Conservation (phyloP, 2,888 invertebrate genomes). For the Polylopha cassiicola region DNA sequence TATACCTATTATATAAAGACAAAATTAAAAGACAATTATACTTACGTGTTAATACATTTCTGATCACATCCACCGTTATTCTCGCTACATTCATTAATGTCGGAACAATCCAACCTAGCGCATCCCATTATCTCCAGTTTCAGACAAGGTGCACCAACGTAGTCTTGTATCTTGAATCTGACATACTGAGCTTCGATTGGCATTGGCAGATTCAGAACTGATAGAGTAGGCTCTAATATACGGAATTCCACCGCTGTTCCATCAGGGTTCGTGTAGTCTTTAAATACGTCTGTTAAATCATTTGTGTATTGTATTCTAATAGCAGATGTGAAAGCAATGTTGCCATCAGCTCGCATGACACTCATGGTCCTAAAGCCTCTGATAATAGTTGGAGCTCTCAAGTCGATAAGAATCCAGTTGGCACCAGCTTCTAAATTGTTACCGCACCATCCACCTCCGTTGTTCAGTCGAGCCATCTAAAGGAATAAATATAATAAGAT, state of each 20-base stretch:
- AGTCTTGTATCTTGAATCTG: constrained; percentile 91
- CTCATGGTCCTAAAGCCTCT: constrained; percentile 95
- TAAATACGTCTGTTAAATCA: constrained; percentile 91
- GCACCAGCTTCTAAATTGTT: constrained; percentile 89
- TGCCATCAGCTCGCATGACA: constrained; percentile 88
- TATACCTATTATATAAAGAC: no score
- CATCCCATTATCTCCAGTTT: constrained; percentile 96
- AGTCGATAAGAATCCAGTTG: constrained; percentile 92
- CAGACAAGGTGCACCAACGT: constrained; percentile 91
- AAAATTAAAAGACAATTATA: constrained; percentile 23
- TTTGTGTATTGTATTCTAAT: constrained; percentile 93
- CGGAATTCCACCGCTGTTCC: constrained; percentile 95
- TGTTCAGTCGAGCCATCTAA: constrained; percentile 89
- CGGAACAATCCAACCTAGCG: constrained; percentile 90
- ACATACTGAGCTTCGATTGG: constrained; percentile 94
- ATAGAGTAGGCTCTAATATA: constrained; percentile 92
- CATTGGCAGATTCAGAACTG: constrained; percentile 91
- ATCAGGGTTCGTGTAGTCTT: constrained; percentile 94
- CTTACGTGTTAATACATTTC: constrained; percentile 89
- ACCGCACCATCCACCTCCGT: constrained; percentile 93
- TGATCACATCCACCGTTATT: constrained; percentile 96
- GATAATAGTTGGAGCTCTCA: constrained; percentile 91
- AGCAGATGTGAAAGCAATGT: constrained; percentile 92
- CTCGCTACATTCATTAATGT: constrained; percentile 90
- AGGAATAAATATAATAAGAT: constrained; percentile 24